Conservation (phyloP, 1,140 invertebrate species). For the Mercenaria mercenaria region DNA sequence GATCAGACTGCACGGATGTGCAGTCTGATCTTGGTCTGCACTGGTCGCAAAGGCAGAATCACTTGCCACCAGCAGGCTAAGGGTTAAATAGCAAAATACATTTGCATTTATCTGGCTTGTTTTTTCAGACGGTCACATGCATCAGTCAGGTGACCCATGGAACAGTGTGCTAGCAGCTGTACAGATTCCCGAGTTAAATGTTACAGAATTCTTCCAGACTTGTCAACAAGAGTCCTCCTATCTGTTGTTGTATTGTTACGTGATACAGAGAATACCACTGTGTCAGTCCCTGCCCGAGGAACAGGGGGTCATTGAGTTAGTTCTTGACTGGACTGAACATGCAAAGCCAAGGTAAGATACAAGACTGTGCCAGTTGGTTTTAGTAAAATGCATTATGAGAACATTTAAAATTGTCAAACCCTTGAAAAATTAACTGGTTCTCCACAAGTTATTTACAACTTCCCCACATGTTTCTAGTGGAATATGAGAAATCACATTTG, state of each 20-base stretch:
- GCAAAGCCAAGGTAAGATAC: conserved; percentile 81
- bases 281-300: conserved; percentile 79
- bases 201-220: conserved; percentile 80
- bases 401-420: too few species aligned
- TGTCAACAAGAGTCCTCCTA: conserved; percentile 78
- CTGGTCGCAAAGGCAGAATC: too few species aligned
- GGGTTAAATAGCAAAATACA: too few species aligned
- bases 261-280: conserved; percentile 79
- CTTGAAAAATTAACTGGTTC: too few species aligned
- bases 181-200: conserved; percentile 82
- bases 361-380: too few species aligned
- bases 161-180: conserved; percentile 78
- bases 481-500: too few species aligned
- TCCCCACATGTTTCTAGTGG: too few species aligned
- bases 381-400: neutral
- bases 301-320: conserved; percentile 70
- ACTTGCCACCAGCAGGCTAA: too few species aligned
- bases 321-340: conserved; percentile 79
- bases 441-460: too few species aligned
- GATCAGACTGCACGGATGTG: too few species aligned
- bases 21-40: too few species aligned
- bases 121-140: neutral
- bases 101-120: too few species aligned
- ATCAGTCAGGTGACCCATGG: conserved; percentile 74
- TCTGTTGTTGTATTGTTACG: conserved; percentile 79